phyloP scores from a whole-genome alignment of 2,797 vertebrate genomes.

The Danio jaintianensis region DNA sequence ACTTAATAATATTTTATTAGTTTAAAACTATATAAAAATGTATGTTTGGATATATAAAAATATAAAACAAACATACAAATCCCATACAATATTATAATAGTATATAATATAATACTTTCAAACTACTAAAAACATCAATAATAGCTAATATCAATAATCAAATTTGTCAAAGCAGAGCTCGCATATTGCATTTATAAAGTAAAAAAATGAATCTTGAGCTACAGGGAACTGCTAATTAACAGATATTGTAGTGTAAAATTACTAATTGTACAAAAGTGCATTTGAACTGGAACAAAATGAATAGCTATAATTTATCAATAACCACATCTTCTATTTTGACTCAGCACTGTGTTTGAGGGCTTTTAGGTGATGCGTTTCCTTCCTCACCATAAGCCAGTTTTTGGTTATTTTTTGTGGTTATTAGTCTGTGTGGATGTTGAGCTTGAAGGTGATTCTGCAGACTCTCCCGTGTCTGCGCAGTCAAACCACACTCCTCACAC shows the following conservation, averaged over 20 bases:
- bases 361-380: constrained; percentile 15
- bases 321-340: neutral
- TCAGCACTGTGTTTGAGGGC: neutral
- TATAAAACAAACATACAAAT: too few relatives aligned
- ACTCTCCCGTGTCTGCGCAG: constrained; percentile 81
- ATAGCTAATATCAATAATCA: too few relatives aligned
- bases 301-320: neutral
- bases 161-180: too few relatives aligned
- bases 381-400: neutral
- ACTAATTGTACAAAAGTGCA: constrained; percentile 26
- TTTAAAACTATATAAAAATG: too few relatives aligned
- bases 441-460: constrained; percentile 78
- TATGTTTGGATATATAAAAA: too few relatives aligned
- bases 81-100: too few relatives aligned
- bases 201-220: too few relatives aligned
- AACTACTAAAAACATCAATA: too few relatives aligned
- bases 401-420: constrained; percentile 20
- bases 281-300: neutral
- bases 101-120: too few relatives aligned
- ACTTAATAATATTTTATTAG: too few relatives aligned
- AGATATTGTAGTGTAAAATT: neutral
- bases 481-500: constrained; percentile 86
- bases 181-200: too few relatives aligned
- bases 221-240: too few relatives aligned
- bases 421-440: constrained; percentile 75